Conservation (phyloP, 1,140 invertebrate genomes). For the Sminthurides bifidus region DNA sequence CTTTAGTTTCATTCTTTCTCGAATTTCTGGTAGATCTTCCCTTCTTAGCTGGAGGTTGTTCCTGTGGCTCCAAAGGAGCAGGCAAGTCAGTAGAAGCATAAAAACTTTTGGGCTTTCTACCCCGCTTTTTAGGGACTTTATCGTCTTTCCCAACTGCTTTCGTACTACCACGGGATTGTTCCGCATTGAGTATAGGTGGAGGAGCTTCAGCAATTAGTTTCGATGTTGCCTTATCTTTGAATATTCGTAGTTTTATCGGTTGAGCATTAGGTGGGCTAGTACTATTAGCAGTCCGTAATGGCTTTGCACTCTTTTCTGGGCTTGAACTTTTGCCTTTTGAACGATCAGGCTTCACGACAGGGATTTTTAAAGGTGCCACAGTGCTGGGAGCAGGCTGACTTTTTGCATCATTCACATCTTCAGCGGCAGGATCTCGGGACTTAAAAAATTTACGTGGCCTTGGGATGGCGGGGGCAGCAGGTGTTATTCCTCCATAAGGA, state of each 20-base stretch:
- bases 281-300: conserved; percentile 11
- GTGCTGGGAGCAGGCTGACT: conserved; percentile 1
- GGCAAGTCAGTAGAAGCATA: not conserved
- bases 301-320: conserved; percentile 10
- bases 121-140: conserved; percentile 17
- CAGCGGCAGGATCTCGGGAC: conserved; percentile 43
- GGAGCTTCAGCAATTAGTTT: conserved; percentile 35
- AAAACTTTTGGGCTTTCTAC: conserved; percentile 14
- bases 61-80: not conserved
- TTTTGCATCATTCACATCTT: not conserved
- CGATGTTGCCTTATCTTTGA: conserved; percentile 46
- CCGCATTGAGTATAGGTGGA: conserved; percentile 1
- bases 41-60: conserved; percentile 2
- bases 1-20: conserved; percentile 4
- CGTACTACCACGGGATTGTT: not conserved
- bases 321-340: conserved; percentile 31
- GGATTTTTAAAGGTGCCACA: conserved; percentile 21
- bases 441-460: conserved; percentile 87
- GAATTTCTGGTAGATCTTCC: conserved; percentile 26
- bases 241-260: conserved; percentile 55
- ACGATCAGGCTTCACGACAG: conserved; percentile 35
- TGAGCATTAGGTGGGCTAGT: conserved; percentile 39
- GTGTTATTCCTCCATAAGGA: conserved; percentile 28
- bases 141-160: not conserved
- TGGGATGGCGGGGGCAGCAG: conserved; percentile 37